phyloP scores from a whole-genome alignment of 1,140 invertebrate genomes.

The Drosophila eugracilis region DNA sequence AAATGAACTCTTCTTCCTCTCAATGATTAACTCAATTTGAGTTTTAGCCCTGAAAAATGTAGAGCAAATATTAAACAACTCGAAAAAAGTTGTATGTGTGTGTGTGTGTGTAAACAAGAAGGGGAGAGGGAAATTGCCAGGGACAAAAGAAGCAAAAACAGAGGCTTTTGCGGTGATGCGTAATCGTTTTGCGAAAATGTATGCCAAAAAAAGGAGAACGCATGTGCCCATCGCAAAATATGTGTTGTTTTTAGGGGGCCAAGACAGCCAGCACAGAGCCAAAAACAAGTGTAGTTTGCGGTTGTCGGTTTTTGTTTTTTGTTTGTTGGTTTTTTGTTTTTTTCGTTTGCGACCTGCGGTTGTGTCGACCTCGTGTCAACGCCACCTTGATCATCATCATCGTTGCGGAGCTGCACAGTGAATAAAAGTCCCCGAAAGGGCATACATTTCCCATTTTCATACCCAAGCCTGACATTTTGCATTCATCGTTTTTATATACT shows the following conservation, averaged over 20 bases:
- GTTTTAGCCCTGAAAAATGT: not conserved
- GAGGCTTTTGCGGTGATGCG: slow-evolving; percentile 35
- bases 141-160: not conserved
- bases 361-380: slow-evolving; percentile 16
- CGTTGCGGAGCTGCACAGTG: not conserved
- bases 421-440: not conserved
- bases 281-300: slow-evolving; percentile 57
- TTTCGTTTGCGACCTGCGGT: slow-evolving; percentile 21
- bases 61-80: not conserved
- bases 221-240: not conserved
- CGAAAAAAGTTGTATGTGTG: not conserved
- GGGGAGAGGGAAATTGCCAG: not conserved
- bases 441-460: not conserved
- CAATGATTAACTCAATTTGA: not conserved
- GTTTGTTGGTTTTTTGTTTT: slow-evolving; percentile 27
- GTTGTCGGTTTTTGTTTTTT: slow-evolving; percentile 32
- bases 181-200: slow-evolving; percentile 59
- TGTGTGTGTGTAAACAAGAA: not conserved
- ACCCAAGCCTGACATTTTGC: no score
- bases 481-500: no score
- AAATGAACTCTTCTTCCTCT: not conserved
- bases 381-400: slow-evolving; percentile 19
- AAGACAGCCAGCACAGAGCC: slow-evolving; percentile 28
- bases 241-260: slow-evolving; percentile 13
- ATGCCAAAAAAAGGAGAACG: slow-evolving; percentile 38